Percentiles rank a stretch among this genome's conserved stretches.
These are phyloP conservation scores for Musca vetustissima DNA, from an alignment of 1,140 invertebrate species.

Conservation along the genomic window DNA sequence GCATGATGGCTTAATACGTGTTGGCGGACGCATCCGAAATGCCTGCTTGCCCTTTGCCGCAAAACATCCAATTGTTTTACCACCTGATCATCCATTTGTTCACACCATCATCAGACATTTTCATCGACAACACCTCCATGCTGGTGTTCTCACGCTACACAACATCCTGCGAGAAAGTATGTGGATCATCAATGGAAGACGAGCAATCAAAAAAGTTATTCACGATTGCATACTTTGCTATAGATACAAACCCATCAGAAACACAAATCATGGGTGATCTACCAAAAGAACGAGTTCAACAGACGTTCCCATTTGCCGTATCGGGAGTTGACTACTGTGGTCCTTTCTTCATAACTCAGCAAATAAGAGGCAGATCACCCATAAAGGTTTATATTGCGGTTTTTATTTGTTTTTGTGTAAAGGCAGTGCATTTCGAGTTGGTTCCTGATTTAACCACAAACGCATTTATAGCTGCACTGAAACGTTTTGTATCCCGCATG, in stretches of 20 bases:
- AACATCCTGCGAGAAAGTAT: conserved; percentile 31
- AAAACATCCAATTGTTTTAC: conserved; percentile 55
- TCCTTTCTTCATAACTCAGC: conserved; percentile 31
- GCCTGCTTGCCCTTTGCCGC: conserved; percentile 30
- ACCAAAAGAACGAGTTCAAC: conserved; percentile 30
- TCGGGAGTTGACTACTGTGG: conserved; percentile 49
- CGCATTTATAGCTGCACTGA: conserved; percentile 31
- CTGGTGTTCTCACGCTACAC: conserved; percentile 42
- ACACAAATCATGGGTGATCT: conserved; percentile 47
- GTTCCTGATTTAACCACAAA: conserved; percentile 33
- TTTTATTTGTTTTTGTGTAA: conserved; percentile 35
- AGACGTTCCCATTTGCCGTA: conserved; percentile 37
- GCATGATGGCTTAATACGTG: neutral
- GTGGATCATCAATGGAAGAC: conserved; percentile 42
- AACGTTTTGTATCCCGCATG: conserved; percentile 20
- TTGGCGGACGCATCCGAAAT: conserved; percentile 4
- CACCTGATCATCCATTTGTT: conserved; percentile 42
- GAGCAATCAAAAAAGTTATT: conserved; percentile 31
- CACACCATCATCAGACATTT: conserved; percentile 44
- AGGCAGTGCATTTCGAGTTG: conserved; percentile 42
- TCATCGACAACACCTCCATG: conserved; percentile 47
- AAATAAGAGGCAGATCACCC: neutral
- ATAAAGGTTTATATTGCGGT: conserved; percentile 29
- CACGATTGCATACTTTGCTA: conserved; percentile 47
- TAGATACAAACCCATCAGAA: conserved; percentile 32